A percentile compares a stretch with the other conserved stretches of the same genome.
Evolutionary conservation across 2,113 vertebrate genomes (phyloP).

Genomic region (Chaetodon auriga): DNA sequence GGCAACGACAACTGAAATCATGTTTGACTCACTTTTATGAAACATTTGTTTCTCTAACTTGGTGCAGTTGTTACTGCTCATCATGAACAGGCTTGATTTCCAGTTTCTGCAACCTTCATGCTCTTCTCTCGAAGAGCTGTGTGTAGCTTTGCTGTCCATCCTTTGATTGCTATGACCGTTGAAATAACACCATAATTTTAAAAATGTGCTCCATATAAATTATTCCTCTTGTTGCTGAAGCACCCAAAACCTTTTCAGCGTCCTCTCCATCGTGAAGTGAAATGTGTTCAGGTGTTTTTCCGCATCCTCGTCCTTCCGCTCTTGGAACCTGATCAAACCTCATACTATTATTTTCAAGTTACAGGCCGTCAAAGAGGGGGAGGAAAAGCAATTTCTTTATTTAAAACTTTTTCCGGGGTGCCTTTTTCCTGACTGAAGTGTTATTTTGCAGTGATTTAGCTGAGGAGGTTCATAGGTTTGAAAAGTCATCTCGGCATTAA

Average conservation of each 20-base stretch:
- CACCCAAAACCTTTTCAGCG: not conserved
- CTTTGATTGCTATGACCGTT: not conserved
- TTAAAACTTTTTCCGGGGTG: not conserved
- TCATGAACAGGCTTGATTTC: not conserved
- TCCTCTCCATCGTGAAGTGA: not conserved
- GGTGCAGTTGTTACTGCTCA: not conserved
- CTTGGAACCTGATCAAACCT: not conserved
- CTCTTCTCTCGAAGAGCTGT: not conserved
- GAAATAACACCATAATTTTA: not conserved
- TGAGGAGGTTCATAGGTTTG: constrained; percentile 5
- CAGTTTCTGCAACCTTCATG: too few species aligned
- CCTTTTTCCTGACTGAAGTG: constrained; percentile 4
- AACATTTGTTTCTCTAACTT: not conserved
- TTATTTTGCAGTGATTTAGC: constrained; percentile 49
- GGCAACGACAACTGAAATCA: not conserved
- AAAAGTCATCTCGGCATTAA: constrained; percentile 29
- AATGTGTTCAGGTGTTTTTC: not conserved
- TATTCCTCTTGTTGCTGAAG: not conserved
- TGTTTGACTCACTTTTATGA: not conserved
- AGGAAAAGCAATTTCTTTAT: not conserved
- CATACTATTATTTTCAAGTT: not conserved
- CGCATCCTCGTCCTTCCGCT: not conserved
- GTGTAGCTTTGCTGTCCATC: too few species aligned
- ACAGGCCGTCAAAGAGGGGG: not conserved
- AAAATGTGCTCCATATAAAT: not conserved